A percentile compares a stretch with the other conserved stretches of the same genome.
phyloP scores from a whole-genome alignment of 2,113 vertebrate species.

The Pluvialis apricaria region DNA sequence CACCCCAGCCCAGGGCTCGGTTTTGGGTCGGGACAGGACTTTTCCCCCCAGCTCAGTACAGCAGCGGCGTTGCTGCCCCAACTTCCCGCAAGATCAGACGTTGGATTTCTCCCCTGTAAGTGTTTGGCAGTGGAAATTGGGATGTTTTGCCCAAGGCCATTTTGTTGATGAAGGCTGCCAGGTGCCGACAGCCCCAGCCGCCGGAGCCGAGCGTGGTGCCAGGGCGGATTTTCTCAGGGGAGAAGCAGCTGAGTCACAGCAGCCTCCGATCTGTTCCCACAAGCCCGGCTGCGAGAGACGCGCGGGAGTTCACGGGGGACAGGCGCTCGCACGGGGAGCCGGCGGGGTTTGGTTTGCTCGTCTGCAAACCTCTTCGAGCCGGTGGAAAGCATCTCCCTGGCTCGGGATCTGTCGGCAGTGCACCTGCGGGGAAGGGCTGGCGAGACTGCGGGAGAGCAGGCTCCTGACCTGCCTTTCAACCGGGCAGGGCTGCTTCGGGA shows the following conservation, averaged over 20 bases:
- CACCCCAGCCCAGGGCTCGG: not conserved
- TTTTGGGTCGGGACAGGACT: not conserved
- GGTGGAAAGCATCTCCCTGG: not conserved
- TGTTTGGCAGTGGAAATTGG: not conserved
- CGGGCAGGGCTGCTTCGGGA: not conserved
- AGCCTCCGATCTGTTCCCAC: slow-evolving; percentile 20
- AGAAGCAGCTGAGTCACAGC: slow-evolving; percentile 54
- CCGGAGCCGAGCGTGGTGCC: not conserved
- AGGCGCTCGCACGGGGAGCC: not conserved
- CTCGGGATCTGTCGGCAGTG: not conserved
- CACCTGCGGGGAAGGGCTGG: not conserved
- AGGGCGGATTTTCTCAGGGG: slow-evolving; percentile 38
- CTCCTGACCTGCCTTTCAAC: slow-evolving; percentile 25
- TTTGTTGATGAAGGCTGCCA: slow-evolving; percentile 30
- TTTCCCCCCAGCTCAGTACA: not conserved
- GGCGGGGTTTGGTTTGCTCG: not conserved
- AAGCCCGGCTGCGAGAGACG: not conserved
- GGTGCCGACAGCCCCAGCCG: not conserved
- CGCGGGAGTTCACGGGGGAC: not conserved
- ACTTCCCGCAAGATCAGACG: not conserved
- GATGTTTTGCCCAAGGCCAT: slow-evolving; percentile 14
- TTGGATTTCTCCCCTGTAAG: not conserved
- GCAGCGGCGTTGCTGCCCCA: rapidly evolving
- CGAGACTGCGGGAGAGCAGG: not conserved
- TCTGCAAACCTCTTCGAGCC: not conserved